These are phyloP conservation scores for Agelaius tricolor DNA, from an alignment of 2,113 vertebrate genomes.

Conservation along the genomic window DNA sequence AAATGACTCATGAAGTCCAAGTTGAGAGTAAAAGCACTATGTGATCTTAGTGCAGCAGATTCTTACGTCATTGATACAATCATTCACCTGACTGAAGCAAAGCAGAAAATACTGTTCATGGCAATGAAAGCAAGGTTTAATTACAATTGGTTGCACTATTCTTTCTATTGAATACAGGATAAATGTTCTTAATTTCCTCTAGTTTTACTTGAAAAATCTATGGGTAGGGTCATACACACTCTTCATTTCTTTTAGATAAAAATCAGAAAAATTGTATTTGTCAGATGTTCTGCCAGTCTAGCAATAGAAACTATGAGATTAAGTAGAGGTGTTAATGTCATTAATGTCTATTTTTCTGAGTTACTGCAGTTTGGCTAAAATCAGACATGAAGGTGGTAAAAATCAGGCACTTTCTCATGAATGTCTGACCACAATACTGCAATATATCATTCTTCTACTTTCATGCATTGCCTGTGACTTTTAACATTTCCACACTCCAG, in stretches of 20 bases:
- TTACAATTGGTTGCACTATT: not conserved
- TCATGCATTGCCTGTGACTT: constrained; percentile 1
- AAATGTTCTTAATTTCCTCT: not conserved
- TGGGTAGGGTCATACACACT: not conserved
- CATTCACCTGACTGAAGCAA: not conserved
- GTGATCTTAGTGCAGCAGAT: not conserved
- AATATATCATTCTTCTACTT: constrained; percentile 25
- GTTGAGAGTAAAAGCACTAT: not conserved
- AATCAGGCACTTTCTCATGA: not conserved
- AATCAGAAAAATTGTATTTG: not conserved
- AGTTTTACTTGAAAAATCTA: not conserved
- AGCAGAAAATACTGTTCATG: not conserved
- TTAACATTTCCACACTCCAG: constrained; percentile 13
- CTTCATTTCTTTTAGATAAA: not conserved
- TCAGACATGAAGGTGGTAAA: constrained; percentile 12
- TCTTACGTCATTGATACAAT: not conserved
- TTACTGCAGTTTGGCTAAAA: not conserved
- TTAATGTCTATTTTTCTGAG: not conserved
- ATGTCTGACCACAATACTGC: not conserved
- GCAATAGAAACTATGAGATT: not conserved
- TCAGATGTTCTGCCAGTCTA: not conserved
- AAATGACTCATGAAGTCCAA: not conserved
- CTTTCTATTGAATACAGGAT: not conserved
- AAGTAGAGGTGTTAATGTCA: not conserved
- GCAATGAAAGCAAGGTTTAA: not conserved